phyloP scores from a whole-genome alignment of 2,888 invertebrate species.

The Dugesia japonica region DNA sequence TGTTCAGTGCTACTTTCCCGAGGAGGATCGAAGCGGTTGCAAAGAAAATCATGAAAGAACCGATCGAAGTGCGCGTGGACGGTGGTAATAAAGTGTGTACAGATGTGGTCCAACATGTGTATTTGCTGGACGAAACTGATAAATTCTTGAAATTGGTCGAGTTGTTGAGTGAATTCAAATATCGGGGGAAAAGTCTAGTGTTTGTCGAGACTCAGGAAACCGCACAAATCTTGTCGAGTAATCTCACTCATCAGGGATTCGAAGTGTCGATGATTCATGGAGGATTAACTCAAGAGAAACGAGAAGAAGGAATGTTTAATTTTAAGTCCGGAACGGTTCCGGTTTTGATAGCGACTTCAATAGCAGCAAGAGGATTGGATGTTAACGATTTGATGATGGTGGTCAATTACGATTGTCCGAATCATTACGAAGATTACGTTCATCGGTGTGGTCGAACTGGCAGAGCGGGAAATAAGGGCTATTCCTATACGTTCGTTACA shows the following conservation, averaged over 20 bases:
- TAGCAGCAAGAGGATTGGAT: constrained; percentile 22
- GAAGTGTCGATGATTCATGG: not conserved
- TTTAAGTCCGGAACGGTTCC: constrained; percentile 3
- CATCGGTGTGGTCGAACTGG: constrained; percentile 24
- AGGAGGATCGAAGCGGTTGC: not conserved
- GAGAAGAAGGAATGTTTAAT: constrained; percentile 9
- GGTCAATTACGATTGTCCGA: constrained; percentile 20
- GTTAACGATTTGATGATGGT: constrained; percentile 20
- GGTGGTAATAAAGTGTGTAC: not conserved
- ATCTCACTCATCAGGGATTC: not conserved
- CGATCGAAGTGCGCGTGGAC: constrained; percentile 12
- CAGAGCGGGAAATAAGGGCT: constrained; percentile 8
- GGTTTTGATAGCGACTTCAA: constrained; percentile 16
- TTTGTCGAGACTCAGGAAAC: constrained; percentile 25
- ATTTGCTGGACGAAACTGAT: not conserved
- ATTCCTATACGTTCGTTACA: constrained; percentile 15
- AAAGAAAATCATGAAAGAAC: constrained; percentile 1
- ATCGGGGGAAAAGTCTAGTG: not conserved
- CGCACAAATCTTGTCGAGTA: not conserved
- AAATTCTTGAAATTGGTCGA: constrained; percentile 22
- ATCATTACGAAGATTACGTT: constrained; percentile 24
- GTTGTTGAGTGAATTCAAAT: not conserved
- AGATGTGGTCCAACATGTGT: not conserved
- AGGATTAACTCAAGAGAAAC: not conserved
- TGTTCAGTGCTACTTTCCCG: constrained; percentile 17